Percentiles rank a stretch among this genome's conserved stretches.
These are phyloP conservation scores for Bolborhynchus lineola DNA, from an alignment of 2,113 vertebrate genomes.

Conservation along the genomic window DNA sequence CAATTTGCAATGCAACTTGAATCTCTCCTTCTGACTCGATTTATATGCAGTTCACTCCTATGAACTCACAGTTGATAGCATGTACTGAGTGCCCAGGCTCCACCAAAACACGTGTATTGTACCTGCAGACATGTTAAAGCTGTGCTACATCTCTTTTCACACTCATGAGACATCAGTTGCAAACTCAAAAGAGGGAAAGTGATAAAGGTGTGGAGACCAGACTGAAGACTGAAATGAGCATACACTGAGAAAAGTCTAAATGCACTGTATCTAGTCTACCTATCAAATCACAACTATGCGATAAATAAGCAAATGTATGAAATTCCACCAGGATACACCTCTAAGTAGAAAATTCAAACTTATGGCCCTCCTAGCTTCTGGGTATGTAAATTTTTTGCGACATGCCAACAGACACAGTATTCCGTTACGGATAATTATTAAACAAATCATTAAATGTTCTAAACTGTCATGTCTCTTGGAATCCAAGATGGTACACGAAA, in stretches of 20 bases:
- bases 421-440: background rate
- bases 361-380: background rate
- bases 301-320: background rate
- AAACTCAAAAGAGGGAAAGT: background rate
- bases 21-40: background rate
- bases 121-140: background rate
- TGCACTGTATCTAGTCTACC: background rate
- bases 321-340: background rate
- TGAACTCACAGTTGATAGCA: background rate
- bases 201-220: background rate
- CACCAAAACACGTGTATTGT: background rate
- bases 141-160: background rate
- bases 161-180: no score
- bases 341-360: background rate
- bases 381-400: background rate
- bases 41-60: background rate
- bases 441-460: slow-evolving; percentile 31
- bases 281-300: background rate
- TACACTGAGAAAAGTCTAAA: background rate
- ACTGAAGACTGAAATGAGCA: background rate
- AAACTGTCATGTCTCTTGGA: background rate
- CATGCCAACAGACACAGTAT: background rate
- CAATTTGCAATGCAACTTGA: background rate
- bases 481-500: background rate
- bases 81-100: background rate